phyloP scores from a whole-genome alignment of 2,888 invertebrate genomes.

The Cordilura impudica region DNA sequence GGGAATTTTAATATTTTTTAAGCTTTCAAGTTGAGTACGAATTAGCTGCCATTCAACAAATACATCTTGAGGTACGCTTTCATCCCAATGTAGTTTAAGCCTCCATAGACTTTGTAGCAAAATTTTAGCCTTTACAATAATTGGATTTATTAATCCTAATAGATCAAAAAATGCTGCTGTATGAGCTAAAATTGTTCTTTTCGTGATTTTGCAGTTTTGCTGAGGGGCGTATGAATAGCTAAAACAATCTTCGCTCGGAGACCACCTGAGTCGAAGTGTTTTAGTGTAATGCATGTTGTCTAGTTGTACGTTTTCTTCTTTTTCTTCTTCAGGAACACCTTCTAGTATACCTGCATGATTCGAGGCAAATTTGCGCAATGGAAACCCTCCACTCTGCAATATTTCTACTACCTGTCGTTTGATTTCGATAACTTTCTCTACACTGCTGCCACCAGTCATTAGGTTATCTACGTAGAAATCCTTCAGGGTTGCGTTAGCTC shows the following conservation, averaged over 20 bases:
- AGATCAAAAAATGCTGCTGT: slow-evolving; percentile 34
- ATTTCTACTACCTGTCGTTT: slow-evolving; percentile 38
- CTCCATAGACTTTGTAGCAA: slow-evolving; percentile 47
- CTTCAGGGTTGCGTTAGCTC: slow-evolving; percentile 28
- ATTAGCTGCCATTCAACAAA: slow-evolving; percentile 13
- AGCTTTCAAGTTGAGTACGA: neutral
- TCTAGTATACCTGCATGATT: slow-evolving; percentile 18
- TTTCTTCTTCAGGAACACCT: slow-evolving; percentile 14
- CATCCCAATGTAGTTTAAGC: slow-evolving; percentile 50
- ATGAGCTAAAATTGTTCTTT: slow-evolving; percentile 10
- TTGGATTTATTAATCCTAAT: slow-evolving; percentile 42
- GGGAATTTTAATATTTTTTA: slow-evolving; percentile 20
- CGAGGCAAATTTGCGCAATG: slow-evolving; percentile 56
- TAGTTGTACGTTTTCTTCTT: neutral
- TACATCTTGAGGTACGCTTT: slow-evolving; percentile 34
- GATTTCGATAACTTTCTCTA: slow-evolving; percentile 46
- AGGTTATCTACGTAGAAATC: slow-evolving; percentile 65
- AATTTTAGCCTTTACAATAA: slow-evolving; percentile 47
- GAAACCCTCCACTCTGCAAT: slow-evolving; percentile 40
- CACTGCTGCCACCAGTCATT: slow-evolving; percentile 45
- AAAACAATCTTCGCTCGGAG: slow-evolving; percentile 17
- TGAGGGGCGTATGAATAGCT: slow-evolving; percentile 7
- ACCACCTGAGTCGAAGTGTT: slow-evolving; percentile 27
- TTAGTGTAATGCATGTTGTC: slow-evolving; percentile 21
- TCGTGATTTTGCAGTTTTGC: neutral